A percentile compares a stretch with the other conserved stretches of the same genome.
Evolutionary conservation across 1,140 invertebrate species (phyloP).

Genomic region (Sitobion miscanthi): DNA sequence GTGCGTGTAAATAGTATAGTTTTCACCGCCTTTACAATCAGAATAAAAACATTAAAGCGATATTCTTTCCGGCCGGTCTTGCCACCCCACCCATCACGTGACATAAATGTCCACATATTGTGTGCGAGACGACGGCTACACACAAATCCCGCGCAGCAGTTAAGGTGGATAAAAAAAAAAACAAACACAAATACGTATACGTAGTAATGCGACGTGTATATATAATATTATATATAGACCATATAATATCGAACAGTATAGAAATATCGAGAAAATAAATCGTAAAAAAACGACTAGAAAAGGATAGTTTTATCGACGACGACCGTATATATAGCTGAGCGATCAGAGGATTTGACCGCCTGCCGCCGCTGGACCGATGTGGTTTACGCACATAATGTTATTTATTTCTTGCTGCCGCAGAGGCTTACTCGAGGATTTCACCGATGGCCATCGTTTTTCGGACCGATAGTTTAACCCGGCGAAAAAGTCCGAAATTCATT

Average conservation of each 20-base stretch:
- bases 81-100: background rate
- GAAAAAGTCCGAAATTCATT: constrained; percentile 22
- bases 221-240: background rate
- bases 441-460: background rate
- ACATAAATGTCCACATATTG: constrained; percentile 8
- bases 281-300: constrained; percentile 11
- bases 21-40: constrained; percentile 32
- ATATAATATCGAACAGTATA: constrained; percentile 1
- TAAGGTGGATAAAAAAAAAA: constrained; percentile 11
- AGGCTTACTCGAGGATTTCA: constrained; percentile 29
- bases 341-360: constrained; percentile 11
- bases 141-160: constrained; percentile 8
- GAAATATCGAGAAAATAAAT: constrained; percentile 30
- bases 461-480: background rate
- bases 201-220: background rate
- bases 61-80: background rate
- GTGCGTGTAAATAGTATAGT: background rate
- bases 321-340: background rate
- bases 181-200: background rate
- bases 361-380: background rate
- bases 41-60: constrained; percentile 45
- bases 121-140: background rate
- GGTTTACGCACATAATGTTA: constrained; percentile 45
- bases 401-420: constrained; percentile 33
- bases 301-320: constrained; percentile 41